Base-by-base conservation (phyloP, 2,113 vertebrate genomes). In the Caranx melampygus region DNA sequence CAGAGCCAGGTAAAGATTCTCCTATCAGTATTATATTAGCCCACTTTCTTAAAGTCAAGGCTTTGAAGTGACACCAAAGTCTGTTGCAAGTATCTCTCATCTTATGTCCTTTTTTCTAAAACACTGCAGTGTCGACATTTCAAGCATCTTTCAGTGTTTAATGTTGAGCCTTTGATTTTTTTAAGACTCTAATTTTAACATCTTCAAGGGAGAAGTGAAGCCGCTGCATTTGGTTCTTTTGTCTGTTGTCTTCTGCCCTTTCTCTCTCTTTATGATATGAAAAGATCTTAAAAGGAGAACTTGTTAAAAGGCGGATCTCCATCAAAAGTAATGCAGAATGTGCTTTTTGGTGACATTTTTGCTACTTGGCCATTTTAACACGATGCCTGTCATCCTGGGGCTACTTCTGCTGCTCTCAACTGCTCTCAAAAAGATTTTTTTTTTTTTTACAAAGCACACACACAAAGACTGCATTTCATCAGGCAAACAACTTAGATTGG, bases 31-130 rank as follows among this genome's bases (percentile, higher is more conserved):
- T 90, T 91, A 83, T 89, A 92, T 88, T 91, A 92, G 89, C 90
- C 88, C 86, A 90, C 85, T 92, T 92, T 93, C 86, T 93, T 87
- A 90, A 87, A 93, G 89, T 86, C 68, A 73, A 85, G 66, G 70
- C 93, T 94, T 94, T 94, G 92, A 95, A 93, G 92, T 94, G 91
- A 94, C 93, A 94, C 93, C 92, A 95, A 93, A 94, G 93, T 92
- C 88, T 86, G 89, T 77, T 89, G 84, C 89, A 81, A 90, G 85
- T 88, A 92, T 93, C 90, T 94, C 92, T 93, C 93, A 95, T 93
- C 91, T 92, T 64, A 34, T 79, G 80, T 88, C 87, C 85, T 92
- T 89, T 92, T 85, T 86, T 91, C 86, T 88, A 91, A 94, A 93
- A 90, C 88, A 83, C 90, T 84, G 89, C 90, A 90, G 90, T 83